Conservation (phyloP, 2,113 vertebrate species). For the Hipposideros armiger region DNA sequence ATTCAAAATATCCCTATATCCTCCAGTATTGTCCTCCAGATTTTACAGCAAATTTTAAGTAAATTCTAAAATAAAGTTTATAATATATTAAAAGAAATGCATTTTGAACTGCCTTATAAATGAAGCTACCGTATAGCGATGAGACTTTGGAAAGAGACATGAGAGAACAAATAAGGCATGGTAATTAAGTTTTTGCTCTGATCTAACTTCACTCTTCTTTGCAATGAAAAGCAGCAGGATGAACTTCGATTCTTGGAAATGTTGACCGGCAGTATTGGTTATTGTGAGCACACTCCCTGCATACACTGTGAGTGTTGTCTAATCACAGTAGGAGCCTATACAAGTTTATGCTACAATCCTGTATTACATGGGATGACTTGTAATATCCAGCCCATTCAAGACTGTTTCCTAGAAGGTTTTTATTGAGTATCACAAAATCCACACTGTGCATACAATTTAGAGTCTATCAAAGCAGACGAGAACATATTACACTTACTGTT, state of each 20-base stretch:
- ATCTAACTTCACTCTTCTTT: conserved; percentile 27
- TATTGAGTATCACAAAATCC: conserved; percentile 61
- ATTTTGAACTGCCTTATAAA: conserved; percentile 39
- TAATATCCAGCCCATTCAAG: conserved; percentile 36
- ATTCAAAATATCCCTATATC: neutral
- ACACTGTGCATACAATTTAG: conserved; percentile 55
- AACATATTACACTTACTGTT: conserved; percentile 34
- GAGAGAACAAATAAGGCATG: neutral
- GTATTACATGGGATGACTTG: conserved; percentile 22
- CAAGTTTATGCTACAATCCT: neutral
- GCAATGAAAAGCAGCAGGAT: conserved; percentile 22
- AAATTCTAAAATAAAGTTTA: conserved; percentile 37
- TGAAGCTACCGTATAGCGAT: neutral
- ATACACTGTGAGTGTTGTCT: neutral
- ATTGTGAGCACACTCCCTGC: neutral
- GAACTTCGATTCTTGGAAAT: neutral
- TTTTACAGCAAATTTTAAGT: conserved; percentile 27
- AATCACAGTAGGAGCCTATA: neutral
- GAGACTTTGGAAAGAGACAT: neutral
- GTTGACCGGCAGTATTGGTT: neutral
- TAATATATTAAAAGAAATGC: conserved; percentile 25
- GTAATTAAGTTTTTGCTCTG: conserved; percentile 29
- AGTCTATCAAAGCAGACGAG: conserved; percentile 45
- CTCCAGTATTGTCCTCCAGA: neutral
- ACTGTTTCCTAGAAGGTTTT: conserved; percentile 56